Evolutionary conservation across 1,140 invertebrate species (phyloP), one percentile per base, ranked within the genome.

Genomic region (Solenopsis fugax): DNA sequence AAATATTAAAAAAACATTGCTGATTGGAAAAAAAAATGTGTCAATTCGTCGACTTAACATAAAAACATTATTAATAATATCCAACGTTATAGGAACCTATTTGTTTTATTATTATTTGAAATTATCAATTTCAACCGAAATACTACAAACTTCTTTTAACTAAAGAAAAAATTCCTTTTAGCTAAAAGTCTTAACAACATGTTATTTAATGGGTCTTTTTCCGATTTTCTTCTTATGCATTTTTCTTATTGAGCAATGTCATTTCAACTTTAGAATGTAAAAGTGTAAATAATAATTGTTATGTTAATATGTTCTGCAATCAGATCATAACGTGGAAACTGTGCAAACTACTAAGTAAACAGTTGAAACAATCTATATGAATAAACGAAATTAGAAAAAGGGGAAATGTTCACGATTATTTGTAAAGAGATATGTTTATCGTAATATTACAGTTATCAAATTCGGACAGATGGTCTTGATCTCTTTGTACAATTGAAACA

Each of bases 401-500:
- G n/a, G 2, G 18, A 21, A 60, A 60, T 18, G 10, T 45, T 45
- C 37, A 48, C 9, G 7, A 3, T 76, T 62, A 76, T 78, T 58
- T 64, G 48, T 41, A 13, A 48, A 60, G 18, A 0, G 1, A 50
- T 18, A 50, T 3, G 18, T 41, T 4, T 18, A 60, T 5, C 29
- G 13, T 24, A 80, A n/a, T 41, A 29, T 29, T 29, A 29, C 2
- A 67, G 34, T 54, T 54, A 80, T 80, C 50, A 67, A 48, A 78
- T 52, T 78, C 6, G 13, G 3, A 67, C 34, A 67, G 29, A 80
- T 80, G 77, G 64, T 80, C 21, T 54, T 69, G 16, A 45, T 56
- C 34, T 12, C 0, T 16, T 4, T 18, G 16, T 2, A 67, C 7
- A 16, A 41, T 54, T 29, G 34, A 48, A 67, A 80, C 41, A 48